Evolutionary conservation across 2,113 vertebrate species (phyloP).

Genomic region (Benitochromis conjunctus): DNA sequence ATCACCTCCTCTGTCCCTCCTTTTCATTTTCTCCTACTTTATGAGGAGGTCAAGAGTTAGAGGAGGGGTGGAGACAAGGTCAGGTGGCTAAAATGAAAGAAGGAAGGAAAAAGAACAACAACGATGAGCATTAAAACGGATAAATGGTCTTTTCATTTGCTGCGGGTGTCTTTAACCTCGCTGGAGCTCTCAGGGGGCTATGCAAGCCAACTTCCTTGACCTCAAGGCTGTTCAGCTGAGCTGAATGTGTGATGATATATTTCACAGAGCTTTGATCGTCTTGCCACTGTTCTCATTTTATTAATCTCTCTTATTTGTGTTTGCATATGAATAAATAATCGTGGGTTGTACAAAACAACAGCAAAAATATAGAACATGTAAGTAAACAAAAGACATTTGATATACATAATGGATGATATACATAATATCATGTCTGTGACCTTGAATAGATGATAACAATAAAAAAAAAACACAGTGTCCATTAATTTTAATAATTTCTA

Average conservation of each 20-base stretch:
- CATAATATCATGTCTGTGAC: background rate
- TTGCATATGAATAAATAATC: background rate
- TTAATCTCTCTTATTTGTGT: background rate
- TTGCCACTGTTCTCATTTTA: background rate
- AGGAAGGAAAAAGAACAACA: background rate
- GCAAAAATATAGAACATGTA: background rate
- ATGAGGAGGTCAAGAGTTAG: constrained; percentile 29
- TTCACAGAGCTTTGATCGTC: background rate
- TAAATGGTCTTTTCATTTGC: constrained; percentile 5
- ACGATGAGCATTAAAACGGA: constrained; percentile 2
- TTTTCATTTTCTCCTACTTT: constrained; percentile 1
- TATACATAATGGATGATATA: background rate
- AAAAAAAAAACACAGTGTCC: background rate
- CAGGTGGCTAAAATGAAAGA: constrained; percentile 26
- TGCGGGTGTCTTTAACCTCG: constrained; percentile 28
- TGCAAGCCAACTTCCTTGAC: constrained; percentile 28
- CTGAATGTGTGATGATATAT: background rate
- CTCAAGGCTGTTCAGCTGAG: constrained; percentile 1
- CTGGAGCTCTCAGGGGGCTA: constrained; percentile 13
- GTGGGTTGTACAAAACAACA: background rate
- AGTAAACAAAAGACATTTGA: fast-evolving
- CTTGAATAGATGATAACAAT: background rate
- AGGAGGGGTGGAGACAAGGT: constrained; percentile 24
- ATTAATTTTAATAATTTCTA: constrained; percentile 13
- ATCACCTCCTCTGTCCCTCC: background rate